phyloP scores from a whole-genome alignment of 2,888 invertebrate species.

The Melipona bicolor region DNA sequence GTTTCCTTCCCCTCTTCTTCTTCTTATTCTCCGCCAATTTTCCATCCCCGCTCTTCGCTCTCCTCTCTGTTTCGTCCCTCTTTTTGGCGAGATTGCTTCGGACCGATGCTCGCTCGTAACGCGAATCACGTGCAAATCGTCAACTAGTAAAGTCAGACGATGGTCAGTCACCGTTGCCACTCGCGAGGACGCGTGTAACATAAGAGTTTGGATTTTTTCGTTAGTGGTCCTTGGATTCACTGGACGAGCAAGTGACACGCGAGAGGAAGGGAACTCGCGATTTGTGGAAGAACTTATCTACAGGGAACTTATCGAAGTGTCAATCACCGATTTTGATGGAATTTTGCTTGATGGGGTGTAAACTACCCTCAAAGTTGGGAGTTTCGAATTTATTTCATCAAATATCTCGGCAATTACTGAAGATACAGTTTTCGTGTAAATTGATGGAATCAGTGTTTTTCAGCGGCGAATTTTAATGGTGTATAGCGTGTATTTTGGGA shows the following conservation, averaged over 20 bases:
- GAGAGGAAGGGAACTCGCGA: too few relatives aligned
- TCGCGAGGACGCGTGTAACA: slow-evolving; percentile 19
- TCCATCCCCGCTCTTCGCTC: background rate
- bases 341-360: too few relatives aligned
- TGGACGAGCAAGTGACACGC: background rate
- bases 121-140: slow-evolving; percentile 70
- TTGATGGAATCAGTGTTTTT: too few relatives aligned
- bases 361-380: too few relatives aligned
- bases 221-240: background rate
- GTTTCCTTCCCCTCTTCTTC: slow-evolving; percentile 6
- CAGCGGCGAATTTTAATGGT: too few relatives aligned
- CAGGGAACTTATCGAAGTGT: too few relatives aligned
- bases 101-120: slow-evolving; percentile 42
- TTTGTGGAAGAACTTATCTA: background rate
- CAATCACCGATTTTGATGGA: too few relatives aligned
- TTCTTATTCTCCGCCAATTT: slow-evolving; percentile 28
- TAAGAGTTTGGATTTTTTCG: background rate
- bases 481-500: too few relatives aligned
- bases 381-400: too few relatives aligned
- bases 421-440: too few relatives aligned
- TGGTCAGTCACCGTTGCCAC: slow-evolving; percentile 21
- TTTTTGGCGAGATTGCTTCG: slow-evolving; percentile 41
- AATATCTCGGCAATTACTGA: too few relatives aligned
- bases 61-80: slow-evolving; percentile 23
- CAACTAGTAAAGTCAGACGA: slow-evolving; percentile 58